phyloP scores from a whole-genome alignment of 2,888 invertebrate species.

The Volucella zonaria region DNA sequence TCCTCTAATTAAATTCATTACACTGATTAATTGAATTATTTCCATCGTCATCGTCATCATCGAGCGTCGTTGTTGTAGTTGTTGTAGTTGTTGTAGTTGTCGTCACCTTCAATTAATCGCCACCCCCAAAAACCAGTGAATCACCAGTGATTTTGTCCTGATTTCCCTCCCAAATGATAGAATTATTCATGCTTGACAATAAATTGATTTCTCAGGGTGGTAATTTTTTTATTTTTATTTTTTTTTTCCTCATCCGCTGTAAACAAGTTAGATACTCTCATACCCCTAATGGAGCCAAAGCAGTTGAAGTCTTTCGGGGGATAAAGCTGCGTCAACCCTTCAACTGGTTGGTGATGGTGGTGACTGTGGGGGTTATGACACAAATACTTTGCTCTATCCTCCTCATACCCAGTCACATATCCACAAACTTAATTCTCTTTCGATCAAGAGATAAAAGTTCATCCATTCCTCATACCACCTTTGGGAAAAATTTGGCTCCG shows the following conservation, averaged over 20 bases:
- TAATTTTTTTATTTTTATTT: conserved; percentile 6
- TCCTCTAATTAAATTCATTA: conserved; percentile 3
- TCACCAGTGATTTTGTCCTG: neutral
- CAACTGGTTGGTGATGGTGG: conserved; percentile 52
- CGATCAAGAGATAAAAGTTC: conserved; percentile 62
- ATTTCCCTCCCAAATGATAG: conserved; percentile 39
- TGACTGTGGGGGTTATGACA: conserved; percentile 11
- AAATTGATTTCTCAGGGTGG: conserved; percentile 59
- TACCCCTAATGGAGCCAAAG: neutral
- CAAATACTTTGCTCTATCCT: neutral
- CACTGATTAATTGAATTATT: conserved; percentile 29
- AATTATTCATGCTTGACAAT: conserved; percentile 63
- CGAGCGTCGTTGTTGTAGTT: neutral
- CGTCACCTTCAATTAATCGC: conserved; percentile 12
- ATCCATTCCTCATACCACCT: conserved; percentile 43
- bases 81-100: neutral
- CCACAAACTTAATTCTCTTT: neutral
- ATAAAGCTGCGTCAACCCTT: conserved; percentile 36
- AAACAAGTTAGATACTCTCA: conserved; percentile 51
- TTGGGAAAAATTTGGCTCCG: conserved; percentile 58
- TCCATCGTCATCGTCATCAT: conserved; percentile 11
- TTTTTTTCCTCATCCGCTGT: neutral
- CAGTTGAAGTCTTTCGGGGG: neutral
- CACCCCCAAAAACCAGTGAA: neutral
- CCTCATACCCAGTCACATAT: neutral